A percentile compares a stretch with the other conserved stretches of the same genome.
Conservation (phyloP, 2,888 invertebrate genomes). For the Ellobium chinense region DNA sequence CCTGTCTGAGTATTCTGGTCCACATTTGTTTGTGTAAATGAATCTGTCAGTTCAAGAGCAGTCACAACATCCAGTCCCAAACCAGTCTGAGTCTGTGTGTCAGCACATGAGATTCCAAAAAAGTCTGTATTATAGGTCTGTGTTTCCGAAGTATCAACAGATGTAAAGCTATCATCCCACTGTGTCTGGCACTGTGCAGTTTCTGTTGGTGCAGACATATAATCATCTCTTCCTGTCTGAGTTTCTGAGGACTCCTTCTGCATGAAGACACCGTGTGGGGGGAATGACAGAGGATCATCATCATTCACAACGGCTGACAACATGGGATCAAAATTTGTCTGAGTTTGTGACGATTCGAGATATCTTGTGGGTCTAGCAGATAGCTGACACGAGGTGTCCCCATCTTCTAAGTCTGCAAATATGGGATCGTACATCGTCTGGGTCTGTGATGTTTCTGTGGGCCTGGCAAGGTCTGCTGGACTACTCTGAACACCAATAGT, state of each 20-base stretch:
- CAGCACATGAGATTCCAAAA: not conserved
- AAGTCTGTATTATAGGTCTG: not conserved
- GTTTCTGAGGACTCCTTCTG: conserved; percentile 25
- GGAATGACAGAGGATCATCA: not conserved
- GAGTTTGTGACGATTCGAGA: conserved; percentile 32
- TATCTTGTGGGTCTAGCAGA: not conserved
- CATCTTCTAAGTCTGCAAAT: not conserved
- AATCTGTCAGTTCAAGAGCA: not conserved
- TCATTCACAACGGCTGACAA: not conserved
- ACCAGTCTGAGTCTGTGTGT: not conserved
- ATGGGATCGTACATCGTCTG: conserved; percentile 32
- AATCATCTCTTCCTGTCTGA: not conserved
- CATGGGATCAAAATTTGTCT: conserved; percentile 17
- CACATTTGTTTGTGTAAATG: not conserved
- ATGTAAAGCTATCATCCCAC: conserved; percentile 18
- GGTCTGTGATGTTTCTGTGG: conserved; percentile 29
- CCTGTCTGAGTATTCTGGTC: conserved; percentile 16
- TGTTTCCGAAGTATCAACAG: conserved; percentile 5
- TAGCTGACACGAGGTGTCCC: not conserved
- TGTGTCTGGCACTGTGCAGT: conserved; percentile 30
- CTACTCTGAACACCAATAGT: not conserved
- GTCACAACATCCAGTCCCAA: not conserved
- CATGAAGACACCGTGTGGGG: not conserved
- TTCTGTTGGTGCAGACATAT: not conserved
- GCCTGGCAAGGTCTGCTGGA: not conserved